These are phyloP conservation scores for Zoanthus solanderi DNA, from an alignment of 92 coral and sea anemone species.

Conservation along the genomic window DNA sequence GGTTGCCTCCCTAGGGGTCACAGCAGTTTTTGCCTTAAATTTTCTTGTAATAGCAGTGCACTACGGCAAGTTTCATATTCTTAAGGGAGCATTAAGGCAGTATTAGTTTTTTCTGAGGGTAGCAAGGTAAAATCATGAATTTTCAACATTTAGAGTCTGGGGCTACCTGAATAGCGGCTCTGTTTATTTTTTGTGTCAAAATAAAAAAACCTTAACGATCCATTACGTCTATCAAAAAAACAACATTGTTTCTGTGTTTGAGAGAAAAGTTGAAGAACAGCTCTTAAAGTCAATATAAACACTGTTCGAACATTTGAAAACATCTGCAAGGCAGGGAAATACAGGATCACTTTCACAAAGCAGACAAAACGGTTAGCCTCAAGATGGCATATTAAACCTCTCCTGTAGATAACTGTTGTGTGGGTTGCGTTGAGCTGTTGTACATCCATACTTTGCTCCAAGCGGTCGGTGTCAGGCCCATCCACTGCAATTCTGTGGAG, in stretches of 20 bases:
- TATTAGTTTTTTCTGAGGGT: slow-evolving; percentile 7
- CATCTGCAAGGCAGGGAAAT: slow-evolving; percentile 34
- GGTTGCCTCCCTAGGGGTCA: slow-evolving; percentile 1
- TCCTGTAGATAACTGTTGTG: background rate
- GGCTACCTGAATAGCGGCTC: slow-evolving; percentile 11
- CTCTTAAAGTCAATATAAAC: background rate
- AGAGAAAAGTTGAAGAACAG: background rate
- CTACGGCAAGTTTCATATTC: slow-evolving; percentile 8
- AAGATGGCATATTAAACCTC: background rate
- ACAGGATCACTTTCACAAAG: slow-evolving; percentile 2
- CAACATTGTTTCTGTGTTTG: slow-evolving; percentile 1
- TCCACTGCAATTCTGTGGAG: too few species aligned
- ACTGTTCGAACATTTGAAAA: slow-evolving; percentile 32
- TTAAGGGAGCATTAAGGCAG: slow-evolving; percentile 26
- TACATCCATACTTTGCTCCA: too few species aligned
- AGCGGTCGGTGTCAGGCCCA: too few species aligned
- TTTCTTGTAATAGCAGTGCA: slow-evolving; percentile 24
- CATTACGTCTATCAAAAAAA: slow-evolving; percentile 22
- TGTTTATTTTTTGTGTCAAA: slow-evolving; percentile 20
- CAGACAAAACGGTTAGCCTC: background rate
- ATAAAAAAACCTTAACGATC: slow-evolving; percentile 12
- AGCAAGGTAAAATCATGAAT: slow-evolving; percentile 30
- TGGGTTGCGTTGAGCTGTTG: background rate
- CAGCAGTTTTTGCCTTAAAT: slow-evolving; percentile 21
- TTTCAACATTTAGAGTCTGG: slow-evolving; percentile 14